These are phyloP conservation scores for Allophyes oxyacanthae DNA, from an alignment of 2,888 invertebrate species.

Conservation along the genomic window DNA sequence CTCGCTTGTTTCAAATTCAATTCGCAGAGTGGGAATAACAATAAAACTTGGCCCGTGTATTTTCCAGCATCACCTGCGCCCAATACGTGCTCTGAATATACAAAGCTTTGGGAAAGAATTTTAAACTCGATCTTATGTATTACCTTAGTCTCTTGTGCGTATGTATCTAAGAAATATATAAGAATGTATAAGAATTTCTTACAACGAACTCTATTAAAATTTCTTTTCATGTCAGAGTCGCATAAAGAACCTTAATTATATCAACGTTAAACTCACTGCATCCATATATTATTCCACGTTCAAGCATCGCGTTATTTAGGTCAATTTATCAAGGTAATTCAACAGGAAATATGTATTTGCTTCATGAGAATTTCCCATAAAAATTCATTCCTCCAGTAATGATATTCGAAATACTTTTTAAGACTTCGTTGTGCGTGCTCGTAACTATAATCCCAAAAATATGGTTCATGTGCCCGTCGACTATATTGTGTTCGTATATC, in stretches of 20 bases:
- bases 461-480: constrained; percentile 36
- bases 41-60: constrained; percentile 83
- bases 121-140: constrained; percentile 50
- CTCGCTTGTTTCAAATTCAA: constrained; percentile 86
- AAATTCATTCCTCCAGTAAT: constrained; percentile 44
- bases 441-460: constrained; percentile 50
- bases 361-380: constrained; percentile 58
- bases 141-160: not conserved
- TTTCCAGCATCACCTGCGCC: constrained; percentile 81
- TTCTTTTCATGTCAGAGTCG: constrained; percentile 40
- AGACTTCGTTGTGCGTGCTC: constrained; percentile 47
- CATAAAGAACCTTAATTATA: constrained; percentile 44
- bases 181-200: too few species aligned
- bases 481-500: constrained; percentile 31
- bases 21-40: constrained; percentile 87
- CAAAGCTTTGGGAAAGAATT: constrained; percentile 56
- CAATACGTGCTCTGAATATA: constrained; percentile 79
- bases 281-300: constrained; percentile 36
- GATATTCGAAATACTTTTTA: constrained; percentile 50
- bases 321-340: constrained; percentile 53
- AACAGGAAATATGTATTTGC: constrained; percentile 54
- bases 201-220: too few species aligned
- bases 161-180: constrained; percentile 2
- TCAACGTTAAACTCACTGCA: constrained; percentile 30
- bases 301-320: constrained; percentile 54